phyloP scores from a whole-genome alignment of 2,113 vertebrate species.

The Prietella phreatophila region DNA sequence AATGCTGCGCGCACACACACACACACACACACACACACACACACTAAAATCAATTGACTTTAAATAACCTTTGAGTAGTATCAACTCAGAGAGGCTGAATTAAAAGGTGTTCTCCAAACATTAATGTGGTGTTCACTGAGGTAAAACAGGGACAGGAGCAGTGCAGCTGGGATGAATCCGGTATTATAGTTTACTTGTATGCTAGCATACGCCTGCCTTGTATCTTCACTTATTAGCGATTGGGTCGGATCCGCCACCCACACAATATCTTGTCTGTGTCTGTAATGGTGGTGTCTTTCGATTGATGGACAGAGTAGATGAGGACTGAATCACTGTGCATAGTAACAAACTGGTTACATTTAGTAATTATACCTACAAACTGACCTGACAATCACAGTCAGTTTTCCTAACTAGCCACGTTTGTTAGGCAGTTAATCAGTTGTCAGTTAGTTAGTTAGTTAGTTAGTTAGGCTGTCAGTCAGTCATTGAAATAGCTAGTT shows the following conservation, averaged over 20 bases:
- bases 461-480: not conserved
- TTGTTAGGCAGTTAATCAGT: not conserved
- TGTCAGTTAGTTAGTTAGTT: not conserved
- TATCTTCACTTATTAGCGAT: not conserved
- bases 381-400: not conserved
- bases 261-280: not conserved
- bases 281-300: not conserved
- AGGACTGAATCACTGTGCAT: not conserved
- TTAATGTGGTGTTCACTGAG: not conserved
- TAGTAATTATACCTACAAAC: not conserved
- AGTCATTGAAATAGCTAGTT: not conserved
- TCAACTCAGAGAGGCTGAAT: constrained; percentile 57
- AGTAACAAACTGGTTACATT: not conserved
- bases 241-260: not conserved
- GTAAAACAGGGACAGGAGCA: not conserved
- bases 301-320: not conserved
- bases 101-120: not conserved
- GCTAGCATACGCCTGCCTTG: not conserved
- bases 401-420: not conserved
- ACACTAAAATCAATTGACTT: constrained; percentile 62
- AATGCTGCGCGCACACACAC: not conserved
- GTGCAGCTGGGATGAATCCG: not conserved
- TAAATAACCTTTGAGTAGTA: constrained; percentile 67
- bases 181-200: not conserved
- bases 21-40: constrained; percentile 13